Evolutionary conservation across 2,797 vertebrate species (phyloP), one percentile per base, ranked within the genome.

Genomic region (Squalus acanthias): DNA sequence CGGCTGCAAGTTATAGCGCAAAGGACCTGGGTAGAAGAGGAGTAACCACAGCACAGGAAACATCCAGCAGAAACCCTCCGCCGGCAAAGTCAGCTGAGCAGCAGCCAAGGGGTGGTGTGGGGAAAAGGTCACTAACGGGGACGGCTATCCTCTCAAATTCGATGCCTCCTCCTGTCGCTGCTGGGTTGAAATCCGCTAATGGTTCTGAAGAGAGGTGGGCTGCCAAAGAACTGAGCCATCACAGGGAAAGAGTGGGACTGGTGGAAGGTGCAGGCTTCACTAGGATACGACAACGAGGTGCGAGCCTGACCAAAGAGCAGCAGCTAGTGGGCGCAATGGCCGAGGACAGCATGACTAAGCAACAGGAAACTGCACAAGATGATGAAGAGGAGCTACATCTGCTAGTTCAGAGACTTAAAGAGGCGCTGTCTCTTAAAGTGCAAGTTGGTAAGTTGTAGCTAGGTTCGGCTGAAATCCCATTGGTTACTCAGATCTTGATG

Each of bases 351-450:
- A 70, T 24, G 96, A 96, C 12, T 85, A 96, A 96, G 92, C 97
- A 96, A 95, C 53, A 97, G 97, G 96, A 97, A 2, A 0, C 95
- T 96, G 96, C 96, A 76, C 72, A 96, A 96, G 96, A 97, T 76
- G 96, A 97, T 82, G 97, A 98, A 96, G 96, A 97, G 20, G 97
- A 98, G 96, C 96, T 99, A 22, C 97, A 97, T 96, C 97, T 98
- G 60, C 96, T 98, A 0, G 96, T 98, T 87, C 97, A 97, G 91
- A 97, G 97, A 96, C 97, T 99, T 96, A 98, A 97, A 96, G 96
- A 97, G n/a, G 96, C 96, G 0, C 97, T 99, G 96, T 97, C 96
- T 96, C 95, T 97, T 70, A 97, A 98, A 96, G 97, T 39, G 65
- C 96, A 97, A 33, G 89, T 97, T 98, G 97, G 98, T 98, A 97